Percentiles rank a stretch among this genome's conserved stretches.
phyloP scores from a whole-genome alignment of 2,888 invertebrate species.

The Drosophila maculinotata region DNA sequence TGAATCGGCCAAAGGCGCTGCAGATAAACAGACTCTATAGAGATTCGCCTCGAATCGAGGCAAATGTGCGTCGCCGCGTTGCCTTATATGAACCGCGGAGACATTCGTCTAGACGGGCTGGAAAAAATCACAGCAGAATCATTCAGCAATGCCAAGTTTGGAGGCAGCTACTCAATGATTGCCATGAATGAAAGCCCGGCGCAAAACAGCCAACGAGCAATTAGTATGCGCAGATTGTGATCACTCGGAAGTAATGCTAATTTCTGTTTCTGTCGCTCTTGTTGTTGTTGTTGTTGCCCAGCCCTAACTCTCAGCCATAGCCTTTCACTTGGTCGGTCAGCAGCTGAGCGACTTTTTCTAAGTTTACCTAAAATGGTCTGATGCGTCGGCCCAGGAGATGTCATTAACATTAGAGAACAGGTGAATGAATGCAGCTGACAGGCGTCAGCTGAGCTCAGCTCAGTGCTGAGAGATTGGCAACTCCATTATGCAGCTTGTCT shows the following conservation, averaged over 20 bases:
- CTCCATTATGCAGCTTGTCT: constrained; percentile 67
- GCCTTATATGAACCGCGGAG: constrained; percentile 63
- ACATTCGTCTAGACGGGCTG: constrained; percentile 71
- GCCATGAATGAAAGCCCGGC: constrained; percentile 75
- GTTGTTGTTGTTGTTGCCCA: not conserved
- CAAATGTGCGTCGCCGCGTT: constrained; percentile 59
- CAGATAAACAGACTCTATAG: constrained; percentile 16
- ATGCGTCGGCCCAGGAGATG: constrained; percentile 73
- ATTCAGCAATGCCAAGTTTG: constrained; percentile 77
- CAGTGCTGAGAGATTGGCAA: constrained; percentile 15
- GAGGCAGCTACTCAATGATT: constrained; percentile 73
- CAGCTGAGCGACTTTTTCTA: constrained; percentile 65
- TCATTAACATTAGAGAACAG: constrained; percentile 75
- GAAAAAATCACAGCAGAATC: constrained; percentile 76
- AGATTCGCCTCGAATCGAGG: too few relatives aligned
- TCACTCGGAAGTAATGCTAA: constrained; percentile 85
- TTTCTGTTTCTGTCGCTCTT: constrained; percentile 41
- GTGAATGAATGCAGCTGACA: constrained; percentile 74
- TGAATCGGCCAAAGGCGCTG: constrained; percentile 50
- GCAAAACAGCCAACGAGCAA: constrained; percentile 66
- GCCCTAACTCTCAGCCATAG: constrained; percentile 20
- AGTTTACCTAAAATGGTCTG: constrained; percentile 60
- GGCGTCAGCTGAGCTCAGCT: constrained; percentile 15
- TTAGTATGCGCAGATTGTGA: constrained; percentile 85
- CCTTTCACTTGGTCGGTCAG: constrained; percentile 50